These are phyloP conservation scores for Urosaurus nigricauda DNA, from an alignment of 2,797 vertebrate species.

Conservation along the genomic window DNA sequence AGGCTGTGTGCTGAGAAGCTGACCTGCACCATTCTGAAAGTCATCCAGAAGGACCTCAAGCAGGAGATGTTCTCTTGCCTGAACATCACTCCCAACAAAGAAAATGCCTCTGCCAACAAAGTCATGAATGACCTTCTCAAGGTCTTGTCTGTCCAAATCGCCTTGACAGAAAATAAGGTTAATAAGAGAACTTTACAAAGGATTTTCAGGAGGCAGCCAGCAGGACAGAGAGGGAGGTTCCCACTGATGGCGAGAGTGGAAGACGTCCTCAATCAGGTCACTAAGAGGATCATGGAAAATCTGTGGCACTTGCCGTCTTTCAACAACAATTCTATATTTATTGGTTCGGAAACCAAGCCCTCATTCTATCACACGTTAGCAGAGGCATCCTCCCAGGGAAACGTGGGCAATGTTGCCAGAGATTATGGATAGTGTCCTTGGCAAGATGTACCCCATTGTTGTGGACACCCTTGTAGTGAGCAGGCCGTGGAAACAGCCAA, in stretches of 20 bases:
- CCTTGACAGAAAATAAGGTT: conserved; percentile 52
- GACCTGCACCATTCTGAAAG: conserved; percentile 27
- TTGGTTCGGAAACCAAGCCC: not conserved
- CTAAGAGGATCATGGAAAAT: conserved; percentile 14
- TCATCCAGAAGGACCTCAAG: not conserved
- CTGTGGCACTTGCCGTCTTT: conserved; percentile 27
- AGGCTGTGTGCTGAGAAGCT: conserved; percentile 27
- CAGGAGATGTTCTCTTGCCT: not conserved
- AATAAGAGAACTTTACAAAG: conserved; percentile 61
- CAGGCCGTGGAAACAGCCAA: no score
- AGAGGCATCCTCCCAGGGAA: conserved; percentile 9
- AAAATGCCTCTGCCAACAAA: conserved; percentile 28
- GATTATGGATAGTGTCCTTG: conserved; percentile 17
- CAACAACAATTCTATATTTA: not conserved
- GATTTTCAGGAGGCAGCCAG: conserved; percentile 59
- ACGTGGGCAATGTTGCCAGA: not conserved
- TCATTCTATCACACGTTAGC: not conserved
- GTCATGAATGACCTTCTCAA: conserved; percentile 59
- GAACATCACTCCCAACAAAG: conserved; percentile 5
- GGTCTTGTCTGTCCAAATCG: conserved; percentile 53
- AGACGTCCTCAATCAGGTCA: conserved; percentile 31
- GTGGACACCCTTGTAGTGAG: conserved; percentile 8
- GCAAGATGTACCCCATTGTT: conserved; percentile 28
- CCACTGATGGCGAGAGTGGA: conserved; percentile 14
- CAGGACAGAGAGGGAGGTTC: not conserved